A percentile compares a stretch with the other conserved stretches of the same genome.
These are phyloP conservation scores for Dicycla oo DNA, from an alignment of 2,888 invertebrate genomes.

Conservation along the genomic window DNA sequence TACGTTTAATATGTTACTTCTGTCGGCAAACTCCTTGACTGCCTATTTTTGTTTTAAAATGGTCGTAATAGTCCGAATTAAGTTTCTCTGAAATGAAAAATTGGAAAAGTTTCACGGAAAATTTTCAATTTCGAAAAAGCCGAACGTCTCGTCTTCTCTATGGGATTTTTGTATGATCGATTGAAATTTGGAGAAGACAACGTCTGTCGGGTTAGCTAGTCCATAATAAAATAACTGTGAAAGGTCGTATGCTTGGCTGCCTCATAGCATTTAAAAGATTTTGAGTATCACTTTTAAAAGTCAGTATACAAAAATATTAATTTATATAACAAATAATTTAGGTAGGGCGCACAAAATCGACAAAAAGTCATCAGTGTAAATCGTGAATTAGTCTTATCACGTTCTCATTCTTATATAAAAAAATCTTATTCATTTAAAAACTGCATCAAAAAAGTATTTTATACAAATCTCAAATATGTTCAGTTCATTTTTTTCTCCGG, in stretches of 20 bases:
- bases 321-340: neutral
- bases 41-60: too few species aligned
- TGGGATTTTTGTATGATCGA: too few species aligned
- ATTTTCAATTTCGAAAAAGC: too few species aligned
- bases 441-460: conserved; percentile 56
- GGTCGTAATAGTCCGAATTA: too few species aligned
- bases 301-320: conserved; percentile 25
- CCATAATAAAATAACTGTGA: neutral
- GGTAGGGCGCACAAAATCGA: neutral
- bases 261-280: neutral
- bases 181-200: too few species aligned
- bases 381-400: conserved; percentile 18
- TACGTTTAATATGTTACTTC: too few species aligned
- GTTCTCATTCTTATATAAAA: conserved; percentile 38
- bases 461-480: conserved; percentile 53
- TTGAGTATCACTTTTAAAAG: conserved; percentile 5
- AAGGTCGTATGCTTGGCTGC: neutral
- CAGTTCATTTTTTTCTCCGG: conserved; percentile 61
- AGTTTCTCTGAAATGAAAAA: too few species aligned
- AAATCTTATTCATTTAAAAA: conserved; percentile 48
- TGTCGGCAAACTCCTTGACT: too few species aligned
- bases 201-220: too few species aligned
- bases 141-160: too few species aligned
- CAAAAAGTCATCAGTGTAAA: conserved; percentile 8
- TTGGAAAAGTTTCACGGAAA: too few species aligned